A percentile compares a stretch with the other conserved stretches of the same genome.
phyloP scores from a whole-genome alignment of 2,797 vertebrate species.

The Yasuhikotakia modesta region DNA sequence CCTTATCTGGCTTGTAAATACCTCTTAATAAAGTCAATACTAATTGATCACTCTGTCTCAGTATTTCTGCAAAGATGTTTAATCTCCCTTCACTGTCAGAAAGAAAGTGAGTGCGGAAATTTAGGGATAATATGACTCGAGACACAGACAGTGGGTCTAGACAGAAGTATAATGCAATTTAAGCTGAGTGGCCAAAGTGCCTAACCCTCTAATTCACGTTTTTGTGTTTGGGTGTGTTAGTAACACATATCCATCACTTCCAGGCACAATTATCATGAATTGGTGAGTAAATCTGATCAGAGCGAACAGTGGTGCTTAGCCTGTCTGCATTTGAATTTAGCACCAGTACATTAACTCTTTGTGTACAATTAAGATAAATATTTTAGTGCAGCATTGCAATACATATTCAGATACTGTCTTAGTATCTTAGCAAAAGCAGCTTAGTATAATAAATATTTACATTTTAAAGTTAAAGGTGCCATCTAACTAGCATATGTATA shows the following conservation, averaged over 20 bases:
- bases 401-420: constrained; percentile 35
- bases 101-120: constrained; percentile 52
- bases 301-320: constrained; percentile 52
- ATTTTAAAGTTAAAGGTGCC: no score
- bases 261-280: constrained; percentile 56
- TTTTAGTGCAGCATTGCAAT: constrained; percentile 32
- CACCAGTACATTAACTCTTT: constrained; percentile 49
- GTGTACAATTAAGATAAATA: constrained; percentile 28
- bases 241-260: constrained; percentile 57
- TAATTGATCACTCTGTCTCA: constrained; percentile 52
- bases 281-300: constrained; percentile 57
- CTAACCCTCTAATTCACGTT: constrained; percentile 39
- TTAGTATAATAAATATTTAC: no score
- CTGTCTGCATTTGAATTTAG: constrained; percentile 47
- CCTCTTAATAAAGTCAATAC: constrained; percentile 50
- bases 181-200: constrained; percentile 62
- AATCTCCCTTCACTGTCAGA: constrained; percentile 50
- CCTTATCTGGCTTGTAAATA: constrained; percentile 41
- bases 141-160: constrained; percentile 67
- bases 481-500: no score
- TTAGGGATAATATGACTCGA: constrained; percentile 61
- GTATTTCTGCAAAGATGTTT: constrained; percentile 52
- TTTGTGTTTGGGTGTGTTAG: constrained; percentile 57
- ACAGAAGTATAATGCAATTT: constrained; percentile 68
- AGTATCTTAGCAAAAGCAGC: no score